Evolutionary conservation across 1,140 invertebrate species (phyloP).

Genomic region (Linepithema humile): DNA sequence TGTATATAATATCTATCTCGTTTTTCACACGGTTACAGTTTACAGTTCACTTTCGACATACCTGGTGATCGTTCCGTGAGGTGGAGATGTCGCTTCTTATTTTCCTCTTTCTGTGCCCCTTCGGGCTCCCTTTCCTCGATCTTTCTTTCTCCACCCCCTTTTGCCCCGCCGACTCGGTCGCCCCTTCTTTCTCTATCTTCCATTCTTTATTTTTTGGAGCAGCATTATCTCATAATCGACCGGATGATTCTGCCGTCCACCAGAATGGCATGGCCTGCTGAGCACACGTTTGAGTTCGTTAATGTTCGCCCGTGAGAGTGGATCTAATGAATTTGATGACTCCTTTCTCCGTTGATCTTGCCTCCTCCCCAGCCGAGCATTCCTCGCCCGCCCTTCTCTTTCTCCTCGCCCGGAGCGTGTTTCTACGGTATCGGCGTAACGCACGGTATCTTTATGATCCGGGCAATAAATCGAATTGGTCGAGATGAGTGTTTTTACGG

Average conservation of each 20-base stretch:
- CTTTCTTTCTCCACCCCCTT: conserved; percentile 52
- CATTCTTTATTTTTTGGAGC: conserved; percentile 55
- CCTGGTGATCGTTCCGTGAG: conserved; percentile 54
- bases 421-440: conserved; percentile 45
- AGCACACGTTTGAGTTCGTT: conserved; percentile 69
- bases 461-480: conserved; percentile 57
- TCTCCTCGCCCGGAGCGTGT: conserved; percentile 31
- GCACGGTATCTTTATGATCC: conserved; percentile 49
- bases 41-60: conserved; percentile 48
- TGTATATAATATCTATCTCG: conserved; percentile 11
- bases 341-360: conserved; percentile 55
- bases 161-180: conserved; percentile 9
- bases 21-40: conserved; percentile 53
- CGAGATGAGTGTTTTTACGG: conserved; percentile 36
- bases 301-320: conserved; percentile 62
- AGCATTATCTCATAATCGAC: conserved; percentile 72
- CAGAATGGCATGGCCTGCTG: conserved; percentile 67
- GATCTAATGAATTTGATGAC: conserved; percentile 60
- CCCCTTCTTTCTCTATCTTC: conserved; percentile 11
- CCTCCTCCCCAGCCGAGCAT: conserved; percentile 25
- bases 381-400: conserved; percentile 28
- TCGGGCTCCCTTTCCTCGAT: background rate
- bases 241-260: conserved; percentile 69
- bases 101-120: conserved; percentile 24
- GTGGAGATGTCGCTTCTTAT: conserved; percentile 29